Evolutionary conservation across 2,888 invertebrate genomes (phyloP), one percentile per base, ranked within the genome.

Genomic region (Orthosia cruda): DNA sequence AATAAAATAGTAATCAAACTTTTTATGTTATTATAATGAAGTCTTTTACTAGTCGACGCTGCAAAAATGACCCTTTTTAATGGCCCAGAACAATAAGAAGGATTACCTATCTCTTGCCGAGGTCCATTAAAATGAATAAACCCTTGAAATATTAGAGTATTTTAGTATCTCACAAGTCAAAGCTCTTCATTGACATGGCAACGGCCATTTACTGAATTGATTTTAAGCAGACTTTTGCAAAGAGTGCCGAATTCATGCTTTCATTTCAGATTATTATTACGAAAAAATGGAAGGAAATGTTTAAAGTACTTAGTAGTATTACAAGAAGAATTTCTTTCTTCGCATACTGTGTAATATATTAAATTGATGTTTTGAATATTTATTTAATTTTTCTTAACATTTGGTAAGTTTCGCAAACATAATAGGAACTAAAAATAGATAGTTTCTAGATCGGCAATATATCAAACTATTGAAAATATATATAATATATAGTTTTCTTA

Each of bases 201-300:
- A 67, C 26, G 55, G 67, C 74, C 84, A 84, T 80, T 80, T 80
- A 80, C 50, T 64, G 73, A 80, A 84, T 84, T 73, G 63, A 80
- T 84, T 80, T 72, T 73, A 73, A 73, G 74, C 52, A 59, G 52
- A 67, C 50, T 61, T 54, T 45, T 61, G 58, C 54, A 63, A 47
- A 61, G n/a, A 84, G 26, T 26, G 55, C 23, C 15, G n/a, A 67
- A 66, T 80, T 79, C 63, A 62, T 69, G 45, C 70, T 69, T 69
- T 70, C 50, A 32, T 50, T 83, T 77, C 50, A 50, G 26, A 40
- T 76, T 75, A 61, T 64, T 75, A 54, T 49, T 13, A 74, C 18
- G 12, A 52, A 40, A 62, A 61, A 15, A 40, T 18, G 54, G 49
- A 0, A 50, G 52, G 16, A 81, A 81, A 63, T 63, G 40, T 75